phyloP scores from a whole-genome alignment of 2,797 vertebrate genomes.

The Orientallactaga sibirica region DNA sequence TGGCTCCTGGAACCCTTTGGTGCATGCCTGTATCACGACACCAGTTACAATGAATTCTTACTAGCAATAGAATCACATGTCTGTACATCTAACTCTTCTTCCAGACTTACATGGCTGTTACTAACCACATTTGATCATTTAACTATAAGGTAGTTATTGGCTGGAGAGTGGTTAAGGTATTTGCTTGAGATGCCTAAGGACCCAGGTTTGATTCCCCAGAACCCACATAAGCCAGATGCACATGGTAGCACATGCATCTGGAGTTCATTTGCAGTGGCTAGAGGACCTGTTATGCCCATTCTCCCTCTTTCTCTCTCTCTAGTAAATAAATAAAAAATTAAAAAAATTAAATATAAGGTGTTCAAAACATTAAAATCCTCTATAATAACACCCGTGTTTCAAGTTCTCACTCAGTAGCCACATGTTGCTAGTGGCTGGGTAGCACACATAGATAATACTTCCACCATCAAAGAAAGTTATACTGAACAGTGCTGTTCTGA shows the following conservation, averaged over 20 bases:
- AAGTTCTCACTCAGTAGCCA: not conserved
- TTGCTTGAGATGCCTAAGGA: too few species aligned
- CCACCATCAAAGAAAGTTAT: not conserved
- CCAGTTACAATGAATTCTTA: not conserved
- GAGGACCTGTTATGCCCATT: too few species aligned
- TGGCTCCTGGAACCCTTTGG: not conserved
- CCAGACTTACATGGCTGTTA: not conserved
- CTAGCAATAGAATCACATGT: not conserved
- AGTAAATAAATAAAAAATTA: too few species aligned
- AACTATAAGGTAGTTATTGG: slow-evolving; percentile 36
- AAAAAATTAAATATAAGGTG: too few species aligned
- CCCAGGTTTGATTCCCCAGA: too few species aligned
- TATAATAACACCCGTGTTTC: not conserved
- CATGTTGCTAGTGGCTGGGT: not conserved
- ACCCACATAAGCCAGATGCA: too few species aligned
- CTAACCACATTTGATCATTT: not conserved
- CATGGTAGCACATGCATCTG: too few species aligned
- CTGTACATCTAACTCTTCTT: not conserved
- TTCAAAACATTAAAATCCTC: not conserved
- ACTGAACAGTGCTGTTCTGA: not conserved
- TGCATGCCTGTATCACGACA: not conserved
- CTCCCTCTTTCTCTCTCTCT: too few species aligned
- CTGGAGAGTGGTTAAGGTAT: too few species aligned
- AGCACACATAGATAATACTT: not conserved
- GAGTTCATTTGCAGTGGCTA: too few species aligned